phyloP scores from a whole-genome alignment of 2,113 vertebrate genomes.

The Lepisosteus oculatus region DNA sequence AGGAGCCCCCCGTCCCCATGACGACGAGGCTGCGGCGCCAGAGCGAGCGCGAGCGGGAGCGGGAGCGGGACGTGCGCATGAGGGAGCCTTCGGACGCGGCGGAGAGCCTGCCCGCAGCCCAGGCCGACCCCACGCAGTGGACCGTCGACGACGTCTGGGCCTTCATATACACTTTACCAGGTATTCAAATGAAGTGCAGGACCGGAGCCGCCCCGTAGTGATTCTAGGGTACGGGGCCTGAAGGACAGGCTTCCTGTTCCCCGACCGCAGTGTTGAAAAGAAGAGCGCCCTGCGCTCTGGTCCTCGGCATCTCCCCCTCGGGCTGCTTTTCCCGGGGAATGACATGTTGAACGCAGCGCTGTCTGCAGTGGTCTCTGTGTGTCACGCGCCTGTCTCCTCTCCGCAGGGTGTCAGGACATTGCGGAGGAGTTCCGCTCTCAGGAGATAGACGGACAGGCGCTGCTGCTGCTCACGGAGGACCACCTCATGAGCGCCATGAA shows the following conservation, averaged over 20 bases:
- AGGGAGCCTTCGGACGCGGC: constrained; percentile 63
- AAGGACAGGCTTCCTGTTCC: background rate
- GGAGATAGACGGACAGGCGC: constrained; percentile 91
- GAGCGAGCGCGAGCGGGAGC: constrained; percentile 60
- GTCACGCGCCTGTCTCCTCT: constrained; percentile 26
- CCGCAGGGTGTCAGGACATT: constrained; percentile 79
- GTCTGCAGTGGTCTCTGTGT: constrained; percentile 50
- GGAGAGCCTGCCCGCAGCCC: constrained; percentile 60
- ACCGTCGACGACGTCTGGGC: constrained; percentile 86
- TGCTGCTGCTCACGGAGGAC: constrained; percentile 88
- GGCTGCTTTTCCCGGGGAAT: background rate
- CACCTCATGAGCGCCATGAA: constrained; percentile 94
- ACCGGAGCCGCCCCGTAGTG: constrained; percentile 6
- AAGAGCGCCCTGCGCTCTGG: background rate
- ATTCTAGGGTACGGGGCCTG: background rate
- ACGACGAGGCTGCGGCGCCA: constrained; percentile 81
- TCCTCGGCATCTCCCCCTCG: too few relatives aligned
- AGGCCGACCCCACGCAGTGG: constrained; percentile 74
- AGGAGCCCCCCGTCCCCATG: constrained; percentile 75
- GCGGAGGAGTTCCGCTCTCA: constrained; percentile 84
- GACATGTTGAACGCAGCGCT: background rate
- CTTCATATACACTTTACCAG: constrained; percentile 83
- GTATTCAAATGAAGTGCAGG: constrained; percentile 45
- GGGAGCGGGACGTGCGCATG: constrained; percentile 65
- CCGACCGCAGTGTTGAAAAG: background rate